Evolutionary conservation across 2,888 invertebrate species (phyloP).

Genomic region (Chrysomela aeneicollis): DNA sequence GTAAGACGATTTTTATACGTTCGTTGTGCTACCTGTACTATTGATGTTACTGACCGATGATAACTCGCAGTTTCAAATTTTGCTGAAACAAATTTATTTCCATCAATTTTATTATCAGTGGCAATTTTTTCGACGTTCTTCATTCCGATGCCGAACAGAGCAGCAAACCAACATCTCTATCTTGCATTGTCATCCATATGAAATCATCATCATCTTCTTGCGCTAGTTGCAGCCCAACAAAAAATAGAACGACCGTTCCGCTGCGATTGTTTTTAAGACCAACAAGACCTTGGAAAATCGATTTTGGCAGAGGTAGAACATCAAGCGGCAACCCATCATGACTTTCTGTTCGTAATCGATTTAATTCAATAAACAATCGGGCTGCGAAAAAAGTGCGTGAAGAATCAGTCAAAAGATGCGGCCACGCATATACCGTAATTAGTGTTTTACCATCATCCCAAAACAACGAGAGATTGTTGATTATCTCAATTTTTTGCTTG

Average conservation of each 20-base stretch:
- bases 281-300: background rate
- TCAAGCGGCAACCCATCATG: background rate
- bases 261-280: background rate
- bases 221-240: constrained; percentile 18
- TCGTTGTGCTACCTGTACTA: too few relatives aligned
- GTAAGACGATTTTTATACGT: too few relatives aligned
- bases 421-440: background rate
- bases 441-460: background rate
- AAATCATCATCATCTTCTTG: constrained; percentile 17
- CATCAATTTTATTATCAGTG: too few relatives aligned
- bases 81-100: too few relatives aligned
- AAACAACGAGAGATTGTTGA: background rate
- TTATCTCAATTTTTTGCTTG: background rate
- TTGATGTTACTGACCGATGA: too few relatives aligned
- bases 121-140: too few relatives aligned
- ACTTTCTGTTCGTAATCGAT: background rate
- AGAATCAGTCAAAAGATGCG: constrained; percentile 1
- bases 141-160: constrained; percentile 14
- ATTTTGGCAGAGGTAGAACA: background rate
- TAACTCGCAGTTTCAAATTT: too few relatives aligned
- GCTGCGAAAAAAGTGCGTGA: background rate
- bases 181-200: constrained; percentile 8
- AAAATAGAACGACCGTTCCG: background rate
- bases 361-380: constrained; percentile 19
- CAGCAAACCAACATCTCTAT: constrained; percentile 18